Evolutionary conservation across 1,140 invertebrate genomes (phyloP).

Genomic region (Gryllus bimaculatus): DNA sequence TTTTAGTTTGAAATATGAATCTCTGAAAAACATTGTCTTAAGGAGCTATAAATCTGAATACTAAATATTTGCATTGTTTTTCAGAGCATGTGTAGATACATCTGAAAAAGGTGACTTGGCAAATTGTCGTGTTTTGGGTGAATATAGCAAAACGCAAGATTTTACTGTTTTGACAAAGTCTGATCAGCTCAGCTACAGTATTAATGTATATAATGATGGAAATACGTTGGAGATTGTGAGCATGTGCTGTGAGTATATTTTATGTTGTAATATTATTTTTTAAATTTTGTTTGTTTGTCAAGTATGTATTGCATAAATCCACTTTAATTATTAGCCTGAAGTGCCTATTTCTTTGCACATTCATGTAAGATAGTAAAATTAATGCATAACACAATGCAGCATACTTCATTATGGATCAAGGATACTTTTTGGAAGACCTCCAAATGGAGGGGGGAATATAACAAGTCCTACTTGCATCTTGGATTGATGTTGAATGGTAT

Average conservation of each 20-base stretch:
- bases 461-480: too few relatives aligned
- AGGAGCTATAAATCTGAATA: background rate
- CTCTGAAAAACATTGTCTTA: background rate
- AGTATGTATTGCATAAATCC: too few relatives aligned
- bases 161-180: conserved; percentile 61
- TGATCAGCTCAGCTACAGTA: conserved; percentile 80
- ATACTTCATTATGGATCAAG: too few relatives aligned
- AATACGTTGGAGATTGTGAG: conserved; percentile 87
- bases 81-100: conserved; percentile 79
- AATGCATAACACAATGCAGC: too few relatives aligned
- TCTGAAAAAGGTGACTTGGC: conserved; percentile 71
- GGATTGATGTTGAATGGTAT: too few relatives aligned
- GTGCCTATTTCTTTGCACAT: too few relatives aligned
- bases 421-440: too few relatives aligned
- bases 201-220: conserved; percentile 90
- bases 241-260: conserved; percentile 67
- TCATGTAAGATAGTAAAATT: too few relatives aligned
- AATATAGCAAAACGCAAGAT: conserved; percentile 73
- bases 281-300: background rate
- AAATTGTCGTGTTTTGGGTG: conserved; percentile 66
- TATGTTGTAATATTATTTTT: background rate
- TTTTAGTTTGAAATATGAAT: too few relatives aligned
- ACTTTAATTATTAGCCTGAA: too few relatives aligned
- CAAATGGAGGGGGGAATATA: too few relatives aligned
- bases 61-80: conserved; percentile 23